Evolutionary conservation across 2,888 invertebrate species (phyloP).

Genomic region (Pediacus dermestoides): DNA sequence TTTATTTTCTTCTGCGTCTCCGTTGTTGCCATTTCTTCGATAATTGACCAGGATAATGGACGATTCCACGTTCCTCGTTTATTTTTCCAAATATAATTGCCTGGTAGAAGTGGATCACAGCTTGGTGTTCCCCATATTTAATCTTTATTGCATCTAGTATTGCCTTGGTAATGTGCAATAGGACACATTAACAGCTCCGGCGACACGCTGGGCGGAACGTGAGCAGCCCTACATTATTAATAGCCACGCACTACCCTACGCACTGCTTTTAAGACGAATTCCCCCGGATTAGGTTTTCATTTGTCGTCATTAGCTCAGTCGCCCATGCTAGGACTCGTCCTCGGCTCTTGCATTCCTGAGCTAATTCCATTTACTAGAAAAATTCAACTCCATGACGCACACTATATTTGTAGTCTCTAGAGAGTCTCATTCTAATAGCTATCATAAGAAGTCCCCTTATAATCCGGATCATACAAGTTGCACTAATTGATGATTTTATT

Average conservation of each 20-base stretch:
- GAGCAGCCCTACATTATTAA: constrained; percentile 11
- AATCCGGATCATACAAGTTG: no score
- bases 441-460: no score
- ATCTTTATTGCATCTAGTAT: constrained; percentile 26
- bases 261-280: constrained; percentile 9
- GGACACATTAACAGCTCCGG: constrained; percentile 24
- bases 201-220: constrained; percentile 24
- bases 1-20: constrained; percentile 25
- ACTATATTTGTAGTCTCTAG: no score
- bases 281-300: constrained; percentile 16
- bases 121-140: constrained; percentile 26
- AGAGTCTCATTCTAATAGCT: no score
- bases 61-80: constrained; percentile 18
- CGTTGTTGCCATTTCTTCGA: no score
- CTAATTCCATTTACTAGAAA: no score
- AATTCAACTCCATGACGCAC: no score
- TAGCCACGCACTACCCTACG: constrained; percentile 3
- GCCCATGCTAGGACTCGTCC: constrained; percentile 7
- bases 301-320: constrained; percentile 13
- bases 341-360: no score
- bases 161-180: constrained; percentile 27
- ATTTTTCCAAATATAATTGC: constrained; percentile 27
- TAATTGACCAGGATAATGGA: constrained; percentile 27
- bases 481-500: no score
- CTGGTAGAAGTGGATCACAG: constrained; percentile 23